phyloP scores from a whole-genome alignment of 2,113 vertebrate species.

The Microcebus tavaratra region DNA sequence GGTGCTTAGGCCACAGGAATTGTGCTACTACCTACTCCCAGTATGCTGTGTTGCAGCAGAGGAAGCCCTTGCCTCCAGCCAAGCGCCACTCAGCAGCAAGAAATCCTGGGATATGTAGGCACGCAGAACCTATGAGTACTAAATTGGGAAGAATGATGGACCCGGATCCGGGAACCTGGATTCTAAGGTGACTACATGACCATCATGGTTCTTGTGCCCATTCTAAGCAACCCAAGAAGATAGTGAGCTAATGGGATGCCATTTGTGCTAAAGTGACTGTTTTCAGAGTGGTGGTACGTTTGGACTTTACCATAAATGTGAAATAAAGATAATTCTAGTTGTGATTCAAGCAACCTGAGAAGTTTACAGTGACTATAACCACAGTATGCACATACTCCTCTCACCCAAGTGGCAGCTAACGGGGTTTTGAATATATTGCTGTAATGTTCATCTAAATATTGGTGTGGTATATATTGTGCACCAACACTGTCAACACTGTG shows the following conservation, averaged over 20 bases:
- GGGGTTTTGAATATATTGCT: not conserved
- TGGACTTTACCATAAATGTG: not conserved
- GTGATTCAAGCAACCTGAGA: not conserved
- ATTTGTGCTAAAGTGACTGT: not conserved
- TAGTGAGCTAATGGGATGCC: not conserved
- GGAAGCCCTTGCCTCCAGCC: not conserved
- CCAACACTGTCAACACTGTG: not conserved
- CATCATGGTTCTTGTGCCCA: not conserved
- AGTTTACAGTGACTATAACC: not conserved
- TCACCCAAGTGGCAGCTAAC: not conserved
- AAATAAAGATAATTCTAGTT: not conserved
- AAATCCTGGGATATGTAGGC: not conserved
- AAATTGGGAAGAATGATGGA: not conserved
- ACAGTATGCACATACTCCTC: not conserved
- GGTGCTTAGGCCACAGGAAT: not conserved
- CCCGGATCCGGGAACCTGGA: not conserved
- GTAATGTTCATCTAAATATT: not conserved
- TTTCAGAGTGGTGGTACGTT: not conserved
- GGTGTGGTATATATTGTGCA: not conserved
- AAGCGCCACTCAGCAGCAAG: not conserved
- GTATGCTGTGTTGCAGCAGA: not conserved
- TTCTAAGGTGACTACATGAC: not conserved
- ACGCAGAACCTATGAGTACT: not conserved
- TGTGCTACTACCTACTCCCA: not conserved
- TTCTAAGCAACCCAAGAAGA: not conserved